Percentiles rank a stretch among this genome's conserved stretches.
These are phyloP conservation scores for Rutpela maculata DNA, from an alignment of 2,888 invertebrate species.

Conservation along the genomic window DNA sequence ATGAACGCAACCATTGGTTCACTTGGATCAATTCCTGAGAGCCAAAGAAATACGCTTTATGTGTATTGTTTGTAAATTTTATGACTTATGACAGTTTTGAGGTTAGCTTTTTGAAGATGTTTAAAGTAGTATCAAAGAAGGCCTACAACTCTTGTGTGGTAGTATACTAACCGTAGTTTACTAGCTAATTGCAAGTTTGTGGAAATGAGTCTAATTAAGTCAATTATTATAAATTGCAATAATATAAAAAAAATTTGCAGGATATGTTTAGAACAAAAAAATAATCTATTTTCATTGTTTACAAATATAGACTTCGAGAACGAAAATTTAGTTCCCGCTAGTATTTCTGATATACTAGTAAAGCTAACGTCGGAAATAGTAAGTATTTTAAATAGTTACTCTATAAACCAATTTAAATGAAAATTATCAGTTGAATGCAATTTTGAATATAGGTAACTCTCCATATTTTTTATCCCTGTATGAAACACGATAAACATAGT, in stretches of 20 bases:
- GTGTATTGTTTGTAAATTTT: too few relatives aligned
- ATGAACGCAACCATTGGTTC: too few relatives aligned
- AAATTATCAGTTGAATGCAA: too few relatives aligned
- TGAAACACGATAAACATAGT: too few relatives aligned
- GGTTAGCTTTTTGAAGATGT: too few relatives aligned
- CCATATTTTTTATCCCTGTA: too few relatives aligned
- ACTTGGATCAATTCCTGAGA: too few relatives aligned
- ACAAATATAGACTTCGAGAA: conserved; percentile 56
- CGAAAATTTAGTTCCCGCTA: conserved; percentile 50
- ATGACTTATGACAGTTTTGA: too few relatives aligned
- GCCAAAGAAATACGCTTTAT: too few relatives aligned
- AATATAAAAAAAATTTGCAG: conserved; percentile 58
- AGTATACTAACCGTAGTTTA: not conserved
- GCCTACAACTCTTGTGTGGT: too few relatives aligned
- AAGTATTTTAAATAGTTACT: conserved; percentile 34
- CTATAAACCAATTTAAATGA: not conserved
- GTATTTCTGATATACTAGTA: conserved; percentile 55
- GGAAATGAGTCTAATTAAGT: not conserved
- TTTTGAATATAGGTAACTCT: too few relatives aligned
- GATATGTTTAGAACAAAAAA: conserved; percentile 59
- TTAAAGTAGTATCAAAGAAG: too few relatives aligned
- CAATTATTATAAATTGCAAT: conserved; percentile 5
- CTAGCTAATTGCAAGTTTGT: not conserved
- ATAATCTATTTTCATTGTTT: conserved; percentile 54
- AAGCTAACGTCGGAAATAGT: conserved; percentile 57